These are phyloP conservation scores for Sturnira hondurensis DNA, from an alignment of 2,113 vertebrate genomes.

Conservation along the genomic window DNA sequence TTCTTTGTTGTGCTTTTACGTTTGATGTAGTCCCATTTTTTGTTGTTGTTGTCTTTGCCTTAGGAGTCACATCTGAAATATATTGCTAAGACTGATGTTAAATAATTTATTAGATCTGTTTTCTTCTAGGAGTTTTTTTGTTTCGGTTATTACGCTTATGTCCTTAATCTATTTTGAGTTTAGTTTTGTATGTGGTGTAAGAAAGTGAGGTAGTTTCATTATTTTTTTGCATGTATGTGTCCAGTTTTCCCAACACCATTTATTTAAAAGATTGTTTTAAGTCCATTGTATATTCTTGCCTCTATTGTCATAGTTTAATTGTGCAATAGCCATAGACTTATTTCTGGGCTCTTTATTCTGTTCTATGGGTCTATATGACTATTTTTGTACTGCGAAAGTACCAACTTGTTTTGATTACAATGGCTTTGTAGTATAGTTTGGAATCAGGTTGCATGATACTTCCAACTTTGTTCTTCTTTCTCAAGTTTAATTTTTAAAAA, in stretches of 20 bases:
- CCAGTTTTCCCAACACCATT: neutral
- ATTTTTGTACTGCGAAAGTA: neutral
- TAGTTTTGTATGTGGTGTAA: neutral
- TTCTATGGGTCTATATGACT: neutral
- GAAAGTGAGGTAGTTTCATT: neutral
- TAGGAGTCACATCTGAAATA: neutral
- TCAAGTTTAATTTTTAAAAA: constrained; percentile 31
- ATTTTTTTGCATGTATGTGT: neutral
- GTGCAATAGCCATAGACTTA: neutral
- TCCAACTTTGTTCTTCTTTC: neutral
- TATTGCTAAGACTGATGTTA: neutral
- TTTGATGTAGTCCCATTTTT: neutral
- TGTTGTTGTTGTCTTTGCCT: neutral
- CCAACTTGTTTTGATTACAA: neutral
- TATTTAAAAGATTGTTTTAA: neutral
- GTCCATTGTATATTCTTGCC: neutral
- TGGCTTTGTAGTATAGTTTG: neutral
- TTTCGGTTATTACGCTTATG: neutral
- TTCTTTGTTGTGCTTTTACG: neutral
- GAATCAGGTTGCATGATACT: too few relatives aligned
- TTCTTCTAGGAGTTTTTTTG: neutral
- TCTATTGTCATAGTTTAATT: neutral
- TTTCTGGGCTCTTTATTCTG: neutral
- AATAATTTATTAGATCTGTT: too few relatives aligned
- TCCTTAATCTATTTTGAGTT: neutral